Evolutionary conservation across 1,140 invertebrate genomes (phyloP).

Genomic region (Drosophila athabasca): DNA sequence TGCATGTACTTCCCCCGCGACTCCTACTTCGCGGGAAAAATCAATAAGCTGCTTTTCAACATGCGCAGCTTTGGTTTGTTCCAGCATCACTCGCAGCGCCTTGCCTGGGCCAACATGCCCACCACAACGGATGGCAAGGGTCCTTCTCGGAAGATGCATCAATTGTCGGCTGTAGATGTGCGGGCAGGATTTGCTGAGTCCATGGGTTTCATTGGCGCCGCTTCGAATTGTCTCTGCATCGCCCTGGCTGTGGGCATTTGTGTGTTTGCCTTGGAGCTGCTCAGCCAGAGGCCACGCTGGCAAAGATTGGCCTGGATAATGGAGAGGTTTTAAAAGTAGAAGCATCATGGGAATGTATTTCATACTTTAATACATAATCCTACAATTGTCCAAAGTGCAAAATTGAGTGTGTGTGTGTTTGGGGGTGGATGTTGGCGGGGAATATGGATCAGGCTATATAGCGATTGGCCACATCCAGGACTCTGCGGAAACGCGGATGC

Average conservation of each 20-base stretch:
- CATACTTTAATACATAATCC: background rate
- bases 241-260: slow-evolving; percentile 9
- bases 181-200: slow-evolving; percentile 31
- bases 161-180: background rate
- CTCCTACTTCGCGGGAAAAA: slow-evolving; percentile 45
- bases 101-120: slow-evolving; percentile 13
- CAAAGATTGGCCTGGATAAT: slow-evolving; percentile 13
- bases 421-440: no score
- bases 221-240: slow-evolving; percentile 38
- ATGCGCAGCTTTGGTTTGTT: slow-evolving; percentile 60
- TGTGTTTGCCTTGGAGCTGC: slow-evolving; percentile 43
- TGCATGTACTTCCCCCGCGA: slow-evolving; percentile 55
- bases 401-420: no score
- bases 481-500: slow-evolving; percentile 7
- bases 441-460: slow-evolving; percentile 16
- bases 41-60: slow-evolving; percentile 33
- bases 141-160: no score
- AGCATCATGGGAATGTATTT: background rate
- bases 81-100: slow-evolving; percentile 18
- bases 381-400: background rate
- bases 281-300: slow-evolving; percentile 13
- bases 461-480: slow-evolving; percentile 34
- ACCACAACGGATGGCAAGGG: slow-evolving; percentile 1
- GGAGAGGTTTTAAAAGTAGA: slow-evolving; percentile 1
- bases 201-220: slow-evolving; percentile 51